A percentile compares a stretch with the other conserved stretches of the same genome.
These are phyloP conservation scores for Uromys caudimaculatus DNA, from an alignment of 2,797 vertebrate genomes.

Conservation along the genomic window DNA sequence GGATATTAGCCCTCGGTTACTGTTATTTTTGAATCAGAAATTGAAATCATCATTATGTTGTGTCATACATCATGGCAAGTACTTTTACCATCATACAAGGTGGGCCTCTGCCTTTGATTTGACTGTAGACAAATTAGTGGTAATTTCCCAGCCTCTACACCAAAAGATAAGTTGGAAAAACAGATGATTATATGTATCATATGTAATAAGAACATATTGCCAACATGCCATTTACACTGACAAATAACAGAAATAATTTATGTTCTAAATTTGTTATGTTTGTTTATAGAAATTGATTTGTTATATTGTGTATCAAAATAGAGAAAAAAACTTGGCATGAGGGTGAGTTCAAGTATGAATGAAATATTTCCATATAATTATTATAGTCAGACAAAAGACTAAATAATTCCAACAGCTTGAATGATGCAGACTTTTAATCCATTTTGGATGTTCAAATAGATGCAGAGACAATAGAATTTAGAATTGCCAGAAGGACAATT, in stretches of 20 bases:
- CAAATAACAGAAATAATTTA: slow-evolving; percentile 21
- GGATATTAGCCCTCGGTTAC: too few species aligned
- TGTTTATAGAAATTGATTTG: slow-evolving; percentile 2
- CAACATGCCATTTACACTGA: not conserved
- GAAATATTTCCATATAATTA: slow-evolving; percentile 23
- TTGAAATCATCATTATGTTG: not conserved
- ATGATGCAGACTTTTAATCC: not conserved
- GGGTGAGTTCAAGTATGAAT: not conserved
- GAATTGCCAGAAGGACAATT: slow-evolving; percentile 13
- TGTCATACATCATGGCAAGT: not conserved
- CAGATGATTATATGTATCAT: not conserved
- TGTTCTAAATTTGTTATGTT: not conserved
- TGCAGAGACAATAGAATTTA: slow-evolving; percentile 13
- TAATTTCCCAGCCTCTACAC: not conserved
- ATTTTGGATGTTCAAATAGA: slow-evolving; percentile 31
- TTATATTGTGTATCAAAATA: slow-evolving; percentile 34
- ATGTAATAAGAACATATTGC: not conserved
- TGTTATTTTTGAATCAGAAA: not conserved
- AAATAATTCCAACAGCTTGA: slow-evolving; percentile 49
- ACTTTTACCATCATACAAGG: not conserved
- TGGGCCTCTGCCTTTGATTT: not conserved
- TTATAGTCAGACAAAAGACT: not conserved
- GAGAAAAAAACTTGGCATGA: not conserved
- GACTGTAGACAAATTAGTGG: not conserved
- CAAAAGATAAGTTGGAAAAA: not conserved